phyloP scores from a whole-genome alignment of 1,140 invertebrate species.

The Gryllus bimaculatus region DNA sequence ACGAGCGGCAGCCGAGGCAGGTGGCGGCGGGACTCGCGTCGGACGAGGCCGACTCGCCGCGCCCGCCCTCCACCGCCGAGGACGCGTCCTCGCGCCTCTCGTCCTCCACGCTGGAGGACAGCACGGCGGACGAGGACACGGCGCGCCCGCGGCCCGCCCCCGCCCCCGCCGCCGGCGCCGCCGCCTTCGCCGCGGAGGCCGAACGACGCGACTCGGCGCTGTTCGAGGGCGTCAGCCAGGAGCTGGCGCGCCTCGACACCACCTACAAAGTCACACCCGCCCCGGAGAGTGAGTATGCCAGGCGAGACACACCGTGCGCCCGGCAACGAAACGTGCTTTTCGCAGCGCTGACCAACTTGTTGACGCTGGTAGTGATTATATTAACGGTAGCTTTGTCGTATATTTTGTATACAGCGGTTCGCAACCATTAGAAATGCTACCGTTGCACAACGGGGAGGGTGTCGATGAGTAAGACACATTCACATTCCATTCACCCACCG shows the following conservation, averaged over 20 bases:
- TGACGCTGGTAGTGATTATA: too few species aligned
- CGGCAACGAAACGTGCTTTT: too few species aligned
- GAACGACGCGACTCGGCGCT: slow-evolving; percentile 32
- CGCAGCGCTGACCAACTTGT: too few species aligned
- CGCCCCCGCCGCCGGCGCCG: slow-evolving; percentile 1
- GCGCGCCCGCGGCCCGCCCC: neutral
- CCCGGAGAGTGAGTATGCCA: slow-evolving; percentile 21
- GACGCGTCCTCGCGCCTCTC: slow-evolving; percentile 50
- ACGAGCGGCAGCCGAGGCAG: slow-evolving; percentile 17
- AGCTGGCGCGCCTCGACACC: slow-evolving; percentile 31
- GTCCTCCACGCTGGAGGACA: slow-evolving; percentile 50
- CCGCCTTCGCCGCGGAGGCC: neutral
- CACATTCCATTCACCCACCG: too few species aligned
- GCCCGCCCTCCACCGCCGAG: slow-evolving; percentile 55
- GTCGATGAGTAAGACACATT: too few species aligned
- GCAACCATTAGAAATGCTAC: too few species aligned
- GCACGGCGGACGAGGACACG: slow-evolving; percentile 16
- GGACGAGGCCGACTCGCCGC: slow-evolving; percentile 39
- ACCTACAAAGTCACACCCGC: slow-evolving; percentile 25
- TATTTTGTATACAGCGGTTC: too few species aligned
- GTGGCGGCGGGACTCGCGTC: too few species aligned
- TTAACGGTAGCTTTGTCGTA: too few species aligned
- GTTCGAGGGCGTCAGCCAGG: slow-evolving; percentile 36
- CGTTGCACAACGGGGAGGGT: too few species aligned
- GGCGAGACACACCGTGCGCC: too few species aligned